Base-by-base conservation (phyloP, 2,888 invertebrate species). In the Liopterus haemorrhoidalis region DNA sequence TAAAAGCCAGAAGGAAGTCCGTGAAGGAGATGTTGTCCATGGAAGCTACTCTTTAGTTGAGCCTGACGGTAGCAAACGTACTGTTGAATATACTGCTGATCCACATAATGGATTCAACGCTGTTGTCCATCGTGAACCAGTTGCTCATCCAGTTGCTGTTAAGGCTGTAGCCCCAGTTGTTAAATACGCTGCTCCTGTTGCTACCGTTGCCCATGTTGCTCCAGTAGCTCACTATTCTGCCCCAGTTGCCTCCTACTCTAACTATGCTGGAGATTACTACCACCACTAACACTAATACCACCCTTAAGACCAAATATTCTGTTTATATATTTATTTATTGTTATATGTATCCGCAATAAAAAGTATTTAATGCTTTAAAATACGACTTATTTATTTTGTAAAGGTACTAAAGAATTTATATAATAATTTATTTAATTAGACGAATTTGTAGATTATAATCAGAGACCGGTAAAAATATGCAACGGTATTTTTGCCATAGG, bases 21-120 rank as follows among this genome's bases (percentile, higher is more conserved):
- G 74, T 48, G 66, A 69, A 52, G 74, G 71, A 36, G 72, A 74
- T 57, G 65, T 62, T 41, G 74, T 74, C 11, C 68, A 70, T 47
- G 74, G 74, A 4, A 62, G 65, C 50, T 74, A 74, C 55, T 69
- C 71, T 41, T 57, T 74, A 3, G 61, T 74, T 49, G 74, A 74
- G 49, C 58, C 74, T 16, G 74, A 74, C 61, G 74, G 74, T 24
- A 66, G 67, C 52, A 66, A 65, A 41, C 69, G 75, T 48, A 64
- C 68, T 24, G 75, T 75, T 11, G 68, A 72, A 18, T 75, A 75
- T 60, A 67, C 67, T 41, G 70, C 74, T 15, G 74, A 73, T 56
- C 62, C 67, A 8, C 69, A 70, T 54, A 69, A 61, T 47, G 74
- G 75, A 41, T 75, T 75, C 62, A 70, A 73, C 55, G 75, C 75